phyloP scores from a whole-genome alignment of 2,113 vertebrate genomes.

The Trochalopteron elliotii region DNA sequence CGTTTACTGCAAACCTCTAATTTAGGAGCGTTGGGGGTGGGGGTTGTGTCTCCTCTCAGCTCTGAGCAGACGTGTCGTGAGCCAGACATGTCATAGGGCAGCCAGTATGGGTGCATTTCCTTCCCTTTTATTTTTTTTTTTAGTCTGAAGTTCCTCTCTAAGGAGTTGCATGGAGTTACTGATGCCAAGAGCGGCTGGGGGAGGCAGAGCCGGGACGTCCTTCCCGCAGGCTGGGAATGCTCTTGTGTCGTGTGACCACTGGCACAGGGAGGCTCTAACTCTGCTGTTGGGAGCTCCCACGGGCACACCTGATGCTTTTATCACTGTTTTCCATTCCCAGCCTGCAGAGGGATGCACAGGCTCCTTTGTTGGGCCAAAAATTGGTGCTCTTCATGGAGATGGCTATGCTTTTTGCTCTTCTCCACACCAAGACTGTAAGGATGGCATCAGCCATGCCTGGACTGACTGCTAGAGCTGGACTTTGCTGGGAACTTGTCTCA shows the following conservation, averaged over 20 bases:
- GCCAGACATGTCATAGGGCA: rapidly evolving
- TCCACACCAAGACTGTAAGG: rapidly evolving
- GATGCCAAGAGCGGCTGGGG: not conserved
- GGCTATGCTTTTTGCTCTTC: not conserved
- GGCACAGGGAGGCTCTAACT: not conserved
- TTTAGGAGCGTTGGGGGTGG: rapidly evolving
- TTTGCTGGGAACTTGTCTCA: not conserved
- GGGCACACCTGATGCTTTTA: not conserved
- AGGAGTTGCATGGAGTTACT: not conserved
- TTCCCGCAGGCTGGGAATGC: rapidly evolving
- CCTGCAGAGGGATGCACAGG: not conserved
- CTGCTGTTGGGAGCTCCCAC: not conserved
- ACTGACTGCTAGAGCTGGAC: not conserved
- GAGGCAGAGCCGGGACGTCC: rapidly evolving
- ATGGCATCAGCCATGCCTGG: not conserved
- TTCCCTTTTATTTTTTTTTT: not conserved
- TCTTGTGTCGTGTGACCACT: rapidly evolving
- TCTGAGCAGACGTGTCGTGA: not conserved
- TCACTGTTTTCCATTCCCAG: not conserved
- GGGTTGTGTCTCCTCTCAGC: not conserved
- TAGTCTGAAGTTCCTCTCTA: not conserved
- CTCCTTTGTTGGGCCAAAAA: not conserved
- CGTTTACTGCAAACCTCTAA: not conserved
- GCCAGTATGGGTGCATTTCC: not conserved
- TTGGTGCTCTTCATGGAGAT: not conserved